Evolutionary conservation across 2,113 vertebrate genomes (phyloP).

Genomic region (Tamias sibiricus): DNA sequence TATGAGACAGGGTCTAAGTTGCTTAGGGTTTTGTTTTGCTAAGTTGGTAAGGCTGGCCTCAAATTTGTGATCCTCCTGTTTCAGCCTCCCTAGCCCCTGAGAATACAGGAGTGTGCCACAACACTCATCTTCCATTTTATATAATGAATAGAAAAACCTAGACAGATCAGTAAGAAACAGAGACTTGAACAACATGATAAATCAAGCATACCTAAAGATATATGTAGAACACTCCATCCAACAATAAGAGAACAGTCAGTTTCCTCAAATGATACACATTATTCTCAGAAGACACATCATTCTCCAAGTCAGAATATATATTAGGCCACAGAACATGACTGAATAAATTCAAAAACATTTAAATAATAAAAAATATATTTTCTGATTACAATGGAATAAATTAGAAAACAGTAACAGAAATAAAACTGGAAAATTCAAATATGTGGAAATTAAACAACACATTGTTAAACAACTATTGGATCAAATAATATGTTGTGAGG

Average conservation of each 20-base stretch:
- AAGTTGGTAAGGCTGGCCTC: too few relatives aligned
- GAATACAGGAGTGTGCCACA: too few relatives aligned
- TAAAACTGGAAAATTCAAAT: neutral
- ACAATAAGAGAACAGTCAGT: neutral
- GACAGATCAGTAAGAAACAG: neutral
- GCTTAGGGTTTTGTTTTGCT: too few relatives aligned
- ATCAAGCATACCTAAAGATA: neutral
- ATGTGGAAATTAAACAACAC: neutral
- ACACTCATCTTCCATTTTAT: neutral
- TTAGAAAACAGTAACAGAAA: neutral
- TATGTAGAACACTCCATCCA: neutral
- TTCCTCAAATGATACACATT: neutral
- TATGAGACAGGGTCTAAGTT: too few relatives aligned
- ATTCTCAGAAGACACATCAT: neutral
- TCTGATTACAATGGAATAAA: neutral
- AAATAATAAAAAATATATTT: neutral
- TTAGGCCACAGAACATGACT: neutral
- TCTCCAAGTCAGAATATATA: neutral
- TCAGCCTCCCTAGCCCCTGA: too few relatives aligned
- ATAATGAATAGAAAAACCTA: neutral
- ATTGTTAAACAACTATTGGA: too few relatives aligned
- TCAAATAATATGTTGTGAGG: too few relatives aligned
- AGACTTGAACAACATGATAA: neutral
- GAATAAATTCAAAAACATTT: neutral
- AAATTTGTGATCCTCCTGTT: too few relatives aligned